These are phyloP conservation scores for Lithophane semibrunnea DNA, from an alignment of 2,888 invertebrate genomes.

Conservation along the genomic window DNA sequence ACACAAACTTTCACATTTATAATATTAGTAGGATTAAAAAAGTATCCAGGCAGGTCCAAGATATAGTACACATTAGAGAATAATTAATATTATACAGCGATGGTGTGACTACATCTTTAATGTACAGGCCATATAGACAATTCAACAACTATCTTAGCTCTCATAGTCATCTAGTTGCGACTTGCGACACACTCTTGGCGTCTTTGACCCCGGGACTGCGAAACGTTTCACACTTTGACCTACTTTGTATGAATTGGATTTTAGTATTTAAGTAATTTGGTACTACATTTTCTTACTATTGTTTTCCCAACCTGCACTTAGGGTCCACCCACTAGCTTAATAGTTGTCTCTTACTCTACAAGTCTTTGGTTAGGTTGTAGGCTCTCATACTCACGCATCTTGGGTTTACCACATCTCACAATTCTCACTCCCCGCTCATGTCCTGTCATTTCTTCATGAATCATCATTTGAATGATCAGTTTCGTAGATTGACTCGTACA, in stretches of 20 bases:
- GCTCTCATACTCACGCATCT: not conserved
- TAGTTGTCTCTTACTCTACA: not conserved
- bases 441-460: conserved; percentile 28
- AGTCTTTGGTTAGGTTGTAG: not conserved
- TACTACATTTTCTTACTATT: not conserved
- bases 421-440: not conserved
- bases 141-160: conserved; percentile 29
- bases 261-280: conserved; percentile 33
- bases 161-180: conserved; percentile 64
- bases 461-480: conserved; percentile 20
- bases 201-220: conserved; percentile 74
- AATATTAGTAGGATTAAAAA: too few relatives aligned
- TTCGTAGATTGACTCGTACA: conserved; percentile 29
- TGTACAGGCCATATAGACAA: conserved; percentile 24
- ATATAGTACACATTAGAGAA: not conserved
- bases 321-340: not conserved
- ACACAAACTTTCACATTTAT: too few relatives aligned
- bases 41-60: not conserved
- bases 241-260: conserved; percentile 67
- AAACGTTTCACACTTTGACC: conserved; percentile 73
- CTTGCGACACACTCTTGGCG: conserved; percentile 72
- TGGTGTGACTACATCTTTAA: not conserved
- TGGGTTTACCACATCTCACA: not conserved
- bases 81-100: not conserved
- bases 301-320: not conserved